Percentiles rank a stretch among this genome's conserved stretches.
phyloP scores from a whole-genome alignment of 2,113 vertebrate genomes.

The Eulemur rufifrons region DNA sequence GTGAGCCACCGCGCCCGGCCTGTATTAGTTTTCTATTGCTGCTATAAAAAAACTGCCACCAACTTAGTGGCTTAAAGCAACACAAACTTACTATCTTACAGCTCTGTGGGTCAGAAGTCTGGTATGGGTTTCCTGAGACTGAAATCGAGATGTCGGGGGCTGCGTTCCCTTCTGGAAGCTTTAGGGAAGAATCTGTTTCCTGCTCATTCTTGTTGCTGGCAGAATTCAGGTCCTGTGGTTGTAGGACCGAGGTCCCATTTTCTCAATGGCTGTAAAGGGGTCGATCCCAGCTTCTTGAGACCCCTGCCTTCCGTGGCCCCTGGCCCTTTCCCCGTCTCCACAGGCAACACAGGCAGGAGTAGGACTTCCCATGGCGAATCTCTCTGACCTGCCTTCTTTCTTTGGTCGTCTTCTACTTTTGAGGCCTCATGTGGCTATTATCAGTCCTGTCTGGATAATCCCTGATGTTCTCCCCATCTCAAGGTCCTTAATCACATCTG shows the following conservation, averaged over 20 bases:
- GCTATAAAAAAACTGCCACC: background rate
- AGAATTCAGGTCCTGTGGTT: background rate
- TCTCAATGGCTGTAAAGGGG: background rate
- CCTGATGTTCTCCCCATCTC: background rate
- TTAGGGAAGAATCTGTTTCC: background rate
- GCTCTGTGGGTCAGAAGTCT: background rate
- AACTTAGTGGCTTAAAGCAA: background rate
- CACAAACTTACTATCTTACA: background rate
- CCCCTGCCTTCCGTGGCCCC: background rate
- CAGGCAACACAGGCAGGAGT: background rate
- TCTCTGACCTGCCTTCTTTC: background rate
- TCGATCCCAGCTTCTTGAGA: background rate
- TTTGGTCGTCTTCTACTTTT: background rate
- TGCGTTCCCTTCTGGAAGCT: background rate
- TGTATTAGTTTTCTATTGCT: background rate
- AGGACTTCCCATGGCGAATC: background rate
- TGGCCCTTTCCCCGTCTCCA: background rate
- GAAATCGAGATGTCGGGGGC: background rate
- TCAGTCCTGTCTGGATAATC: background rate
- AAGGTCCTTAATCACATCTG: background rate
- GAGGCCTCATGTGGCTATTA: background rate
- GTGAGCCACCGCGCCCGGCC: no score
- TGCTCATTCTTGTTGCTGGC: background rate
- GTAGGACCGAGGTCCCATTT: background rate
- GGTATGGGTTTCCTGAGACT: background rate